Conservation (phyloP, 1,140 invertebrate species). For the Nomia melanderi region DNA sequence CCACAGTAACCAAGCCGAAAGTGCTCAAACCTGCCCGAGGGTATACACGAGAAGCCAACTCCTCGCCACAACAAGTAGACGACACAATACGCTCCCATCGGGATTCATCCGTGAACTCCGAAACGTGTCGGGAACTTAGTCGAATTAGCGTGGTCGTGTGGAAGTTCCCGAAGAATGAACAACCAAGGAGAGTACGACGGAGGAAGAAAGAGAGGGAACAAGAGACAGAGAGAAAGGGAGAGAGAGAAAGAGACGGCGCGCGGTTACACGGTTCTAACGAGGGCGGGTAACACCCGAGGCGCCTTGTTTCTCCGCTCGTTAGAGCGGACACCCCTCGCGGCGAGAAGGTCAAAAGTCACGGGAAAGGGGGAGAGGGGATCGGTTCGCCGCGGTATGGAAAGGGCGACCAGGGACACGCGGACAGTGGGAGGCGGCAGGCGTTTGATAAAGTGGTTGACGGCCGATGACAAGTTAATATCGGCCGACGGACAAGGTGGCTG, state of each 20-base stretch:
- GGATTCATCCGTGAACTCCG: background rate
- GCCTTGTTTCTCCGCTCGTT: slow-evolving; percentile 4
- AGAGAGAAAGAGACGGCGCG: too few species aligned
- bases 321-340: background rate
- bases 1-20: too few species aligned
- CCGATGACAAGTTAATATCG: slow-evolving; percentile 19
- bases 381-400: too few species aligned
- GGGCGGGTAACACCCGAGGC: slow-evolving; percentile 2
- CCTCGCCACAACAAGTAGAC: background rate
- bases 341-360: slow-evolving; percentile 31
- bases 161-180: background rate
- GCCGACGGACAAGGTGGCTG: background rate
- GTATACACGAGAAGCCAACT: too few species aligned
- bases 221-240: too few species aligned
- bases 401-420: too few species aligned
- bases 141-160: background rate
- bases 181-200: too few species aligned
- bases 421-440: background rate
- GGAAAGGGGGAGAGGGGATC: background rate
- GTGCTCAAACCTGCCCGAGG: too few species aligned
- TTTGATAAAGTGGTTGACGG: slow-evolving; percentile 16
- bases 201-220: too few species aligned
- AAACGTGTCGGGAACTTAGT: background rate
- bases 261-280: background rate
- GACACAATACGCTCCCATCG: background rate